Evolutionary conservation across 1,140 invertebrate species (phyloP).

Genomic region (Hylyphantes graminicola): DNA sequence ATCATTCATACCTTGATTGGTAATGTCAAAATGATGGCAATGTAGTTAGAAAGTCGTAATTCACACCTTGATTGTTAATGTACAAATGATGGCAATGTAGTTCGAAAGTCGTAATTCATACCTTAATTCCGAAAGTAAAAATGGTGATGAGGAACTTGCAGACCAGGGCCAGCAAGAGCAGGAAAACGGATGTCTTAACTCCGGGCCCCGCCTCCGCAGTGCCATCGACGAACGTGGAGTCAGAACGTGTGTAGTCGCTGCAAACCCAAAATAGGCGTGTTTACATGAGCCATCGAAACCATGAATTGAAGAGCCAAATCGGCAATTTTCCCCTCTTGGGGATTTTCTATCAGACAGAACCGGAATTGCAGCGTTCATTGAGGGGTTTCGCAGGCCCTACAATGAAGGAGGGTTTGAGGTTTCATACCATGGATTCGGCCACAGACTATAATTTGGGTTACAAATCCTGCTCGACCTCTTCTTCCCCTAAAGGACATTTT

Average conservation of each 20-base stretch:
- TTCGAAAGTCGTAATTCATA: constrained; percentile 61
- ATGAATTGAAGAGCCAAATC: too few relatives aligned
- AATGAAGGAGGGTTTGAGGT: too few relatives aligned
- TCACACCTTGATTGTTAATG: not conserved
- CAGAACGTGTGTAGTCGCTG: constrained; percentile 92
- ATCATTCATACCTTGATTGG: not conserved
- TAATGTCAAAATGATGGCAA: not conserved
- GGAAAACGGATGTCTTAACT: constrained; percentile 88
- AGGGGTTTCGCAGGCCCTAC: too few relatives aligned
- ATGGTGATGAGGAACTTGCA: constrained; percentile 96
- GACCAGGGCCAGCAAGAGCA: constrained; percentile 88
- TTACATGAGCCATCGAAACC: too few relatives aligned
- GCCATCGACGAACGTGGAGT: constrained; percentile 78
- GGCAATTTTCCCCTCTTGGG: too few relatives aligned
- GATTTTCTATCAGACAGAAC: too few relatives aligned
- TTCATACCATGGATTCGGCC: too few relatives aligned
- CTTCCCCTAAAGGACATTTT: too few relatives aligned
- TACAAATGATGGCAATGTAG: not conserved
- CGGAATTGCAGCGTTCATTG: too few relatives aligned
- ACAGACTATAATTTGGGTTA: too few relatives aligned
- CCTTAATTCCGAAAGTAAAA: constrained; percentile 99
- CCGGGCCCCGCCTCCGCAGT: constrained; percentile 83
- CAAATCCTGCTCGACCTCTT: too few relatives aligned
- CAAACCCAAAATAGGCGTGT: not conserved
- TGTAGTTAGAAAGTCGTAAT: not conserved